These are phyloP conservation scores for Drosophila meridiana DNA, from an alignment of 2,888 invertebrate species.

Conservation along the genomic window DNA sequence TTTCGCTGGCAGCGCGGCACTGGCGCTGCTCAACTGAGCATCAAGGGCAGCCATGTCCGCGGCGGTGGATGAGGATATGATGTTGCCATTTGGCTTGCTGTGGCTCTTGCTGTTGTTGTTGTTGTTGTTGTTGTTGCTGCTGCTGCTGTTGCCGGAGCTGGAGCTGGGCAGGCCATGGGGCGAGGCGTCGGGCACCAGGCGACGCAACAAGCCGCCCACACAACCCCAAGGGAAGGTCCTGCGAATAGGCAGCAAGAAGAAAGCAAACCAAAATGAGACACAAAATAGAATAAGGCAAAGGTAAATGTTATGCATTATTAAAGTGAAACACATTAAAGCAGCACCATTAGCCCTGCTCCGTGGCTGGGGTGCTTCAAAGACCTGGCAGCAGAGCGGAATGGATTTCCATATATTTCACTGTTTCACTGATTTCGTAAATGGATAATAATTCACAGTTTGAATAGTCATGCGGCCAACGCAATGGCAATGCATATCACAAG, in stretches of 20 bases:
- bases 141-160: neutral
- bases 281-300: constrained; percentile 27
- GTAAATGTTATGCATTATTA: constrained; percentile 74
- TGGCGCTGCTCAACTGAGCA: constrained; percentile 66
- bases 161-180: constrained; percentile 85
- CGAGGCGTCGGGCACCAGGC: constrained; percentile 89
- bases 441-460: constrained; percentile 54
- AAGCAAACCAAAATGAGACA: constrained; percentile 13
- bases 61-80: constrained; percentile 34
- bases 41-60: constrained; percentile 65
- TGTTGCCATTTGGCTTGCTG: constrained; percentile 37
- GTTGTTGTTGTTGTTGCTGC: neutral
- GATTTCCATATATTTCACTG: constrained; percentile 6
- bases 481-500: constrained; percentile 14
- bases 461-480: constrained; percentile 33
- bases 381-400: neutral
- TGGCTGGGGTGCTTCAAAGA: neutral
- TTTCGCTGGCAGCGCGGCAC: constrained; percentile 76
- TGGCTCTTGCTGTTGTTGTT: constrained; percentile 17
- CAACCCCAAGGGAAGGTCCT: constrained; percentile 91
- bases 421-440: constrained; percentile 40
- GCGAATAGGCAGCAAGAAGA: constrained; percentile 70
- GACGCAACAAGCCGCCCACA: constrained; percentile 88
- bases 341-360: constrained; percentile 62
- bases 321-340: constrained; percentile 76